Conservation (phyloP, 2,113 vertebrate genomes). For the Xiphias gladius region DNA sequence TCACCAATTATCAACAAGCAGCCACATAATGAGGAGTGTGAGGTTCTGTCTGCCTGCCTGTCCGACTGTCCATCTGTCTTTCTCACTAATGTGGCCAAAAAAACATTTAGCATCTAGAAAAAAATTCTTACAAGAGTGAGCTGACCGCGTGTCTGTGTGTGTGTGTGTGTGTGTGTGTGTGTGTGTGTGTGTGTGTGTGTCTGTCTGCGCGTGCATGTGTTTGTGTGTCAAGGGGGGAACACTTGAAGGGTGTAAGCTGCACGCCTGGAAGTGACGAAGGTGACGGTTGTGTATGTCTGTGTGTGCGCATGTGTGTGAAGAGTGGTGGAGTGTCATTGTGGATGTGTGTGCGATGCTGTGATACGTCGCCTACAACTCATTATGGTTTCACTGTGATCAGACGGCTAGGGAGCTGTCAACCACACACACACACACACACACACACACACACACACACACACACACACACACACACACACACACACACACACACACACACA, state of each 20-base stretch:
- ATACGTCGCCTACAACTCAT: slow-evolving; percentile 83
- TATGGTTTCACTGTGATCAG: slow-evolving; percentile 82
- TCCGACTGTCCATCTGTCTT: slow-evolving; percentile 67
- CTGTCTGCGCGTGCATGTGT: slow-evolving; percentile 21
- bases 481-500: slow-evolving; percentile 6
- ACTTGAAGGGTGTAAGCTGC: slow-evolving; percentile 74
- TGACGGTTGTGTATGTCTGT: slow-evolving; percentile 48
- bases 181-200: slow-evolving; percentile 26
- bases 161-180: slow-evolving; percentile 23
- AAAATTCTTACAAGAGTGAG: slow-evolving; percentile 47
- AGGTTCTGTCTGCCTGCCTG: slow-evolving; percentile 50
- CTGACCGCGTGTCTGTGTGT: slow-evolving; percentile 21
- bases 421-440: slow-evolving; percentile 48
- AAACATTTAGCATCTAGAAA: slow-evolving; percentile 72
- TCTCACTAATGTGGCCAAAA: slow-evolving; percentile 74
- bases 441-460: slow-evolving; percentile 38
- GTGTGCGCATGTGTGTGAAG: slow-evolving; percentile 47
- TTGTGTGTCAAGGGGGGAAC: slow-evolving; percentile 34
- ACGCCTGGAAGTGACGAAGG: slow-evolving; percentile 65
- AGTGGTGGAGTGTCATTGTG: slow-evolving; percentile 68
- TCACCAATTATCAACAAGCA: slow-evolving; percentile 45
- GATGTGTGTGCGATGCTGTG: slow-evolving; percentile 71
- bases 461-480: slow-evolving; percentile 23
- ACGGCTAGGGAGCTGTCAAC: slow-evolving; percentile 77
- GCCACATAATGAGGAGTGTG: slow-evolving; percentile 42